Base-by-base conservation (phyloP, 2,113 vertebrate species). In the Ictalurus punctatus region DNA sequence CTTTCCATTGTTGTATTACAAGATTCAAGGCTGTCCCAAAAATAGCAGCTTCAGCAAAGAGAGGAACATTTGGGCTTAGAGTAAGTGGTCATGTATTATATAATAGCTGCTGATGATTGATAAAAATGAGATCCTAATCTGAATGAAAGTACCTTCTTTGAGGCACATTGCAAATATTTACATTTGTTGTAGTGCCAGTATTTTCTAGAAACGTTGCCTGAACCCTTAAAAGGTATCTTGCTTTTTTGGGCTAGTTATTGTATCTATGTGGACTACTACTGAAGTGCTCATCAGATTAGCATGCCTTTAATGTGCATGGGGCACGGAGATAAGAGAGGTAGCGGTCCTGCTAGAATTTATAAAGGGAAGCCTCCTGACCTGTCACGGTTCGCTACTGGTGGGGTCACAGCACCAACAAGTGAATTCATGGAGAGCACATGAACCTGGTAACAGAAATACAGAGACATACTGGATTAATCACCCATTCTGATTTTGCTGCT, bases 321-420 rank as follows among this genome's bases (percentile, higher is more conserved):
- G 67, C 65, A 30, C 37, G 44, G 12, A 54, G 54, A 86, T n/a
- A 61, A 59, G 34, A 86, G 54, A 48, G 85, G 34, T 86, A 59
- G 56, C 63, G 37, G 56, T 89, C 74, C 40, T 86, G 80, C 27
- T 44, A 86, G 82, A 89, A 82, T 89, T 52, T 89, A 61, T 89
- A 69, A 86, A 27, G 23, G 23, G 2, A 30, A n/a, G 19, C 78
- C 76, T 67, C 76, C 84, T 34, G 37, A 86, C 58, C 17, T 74
- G 34, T 82, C 65, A 86, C 48, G 17, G 54, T 73, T 74, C 40
- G 23, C 71, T 86, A 54, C 25, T 61, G 71, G 52, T 58, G 13
- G 69, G 85, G 69, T 90, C 71, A 84, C 69, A 74, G 73, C 85
- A 84, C 61, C 85, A 87, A 21, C 58, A 58, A 78, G 5, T 73